Base-by-base conservation (phyloP, 2,888 invertebrate genomes). In the Meta bourneti region DNA sequence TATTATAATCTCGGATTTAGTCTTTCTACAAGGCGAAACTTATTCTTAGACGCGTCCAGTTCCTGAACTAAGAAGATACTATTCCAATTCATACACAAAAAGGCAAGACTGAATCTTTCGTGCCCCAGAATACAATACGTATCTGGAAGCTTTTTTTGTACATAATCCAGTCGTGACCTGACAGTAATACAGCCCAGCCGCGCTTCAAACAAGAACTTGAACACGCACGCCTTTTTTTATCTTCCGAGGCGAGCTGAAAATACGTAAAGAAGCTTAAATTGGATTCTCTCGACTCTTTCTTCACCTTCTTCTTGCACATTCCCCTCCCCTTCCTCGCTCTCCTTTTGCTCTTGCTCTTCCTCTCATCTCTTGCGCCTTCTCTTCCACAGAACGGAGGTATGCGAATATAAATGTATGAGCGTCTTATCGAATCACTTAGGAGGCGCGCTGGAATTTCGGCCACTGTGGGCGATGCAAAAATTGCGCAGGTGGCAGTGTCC, bases 181-280 rank as follows among this genome's bases (percentile, higher is more conserved):
- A 75, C 69, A 19, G 51, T 20, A 75, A 49, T 54, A 52, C 74
- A 51, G 51, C 48, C 13, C 34, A 49, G 52, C 51, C 85, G 16
- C n/a, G 19, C 72, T 51, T 79, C 83, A 74, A 90, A 90, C 90
- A 90, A 79, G 84, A 72, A 90, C 90, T 90, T 81, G 85, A 90
- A 86, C 90, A 90, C 90, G 90, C 85, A n/a, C 85, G 70, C 52
- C 80, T 90, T 90, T 90, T 90, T 84, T 83, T 84, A 51, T 52
- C 19, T 11, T 34, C 49, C 69, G n/a, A 20, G 48, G 54, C 77
- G 49, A 70, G 54, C 72, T 48, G 71, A 77, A 84, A 78, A 89
- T 80, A 72, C 71, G 78, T 79, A 81, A 90, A 90, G 91, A 87
- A 91, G 91, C 91, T 91, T 86, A 91, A 91, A 91, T 91, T 91